Percentiles rank a stretch among this genome's conserved stretches.
phyloP scores from a whole-genome alignment of 2,797 vertebrate species.

The Poeciliopsis infans region DNA sequence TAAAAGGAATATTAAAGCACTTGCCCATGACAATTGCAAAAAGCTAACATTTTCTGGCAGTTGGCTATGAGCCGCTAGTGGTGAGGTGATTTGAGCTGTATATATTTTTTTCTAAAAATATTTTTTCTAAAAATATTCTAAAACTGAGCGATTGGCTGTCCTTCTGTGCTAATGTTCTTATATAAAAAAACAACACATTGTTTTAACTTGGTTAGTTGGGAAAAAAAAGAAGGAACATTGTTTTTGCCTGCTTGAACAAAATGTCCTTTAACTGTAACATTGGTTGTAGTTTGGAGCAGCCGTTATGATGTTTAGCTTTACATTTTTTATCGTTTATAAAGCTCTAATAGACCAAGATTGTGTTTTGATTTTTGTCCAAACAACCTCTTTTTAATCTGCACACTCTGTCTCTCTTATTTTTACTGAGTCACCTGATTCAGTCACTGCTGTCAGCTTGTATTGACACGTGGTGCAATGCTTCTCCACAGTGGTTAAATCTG shows the following conservation, averaged over 20 bases:
- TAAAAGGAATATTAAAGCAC: not conserved
- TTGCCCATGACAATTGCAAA: not conserved
- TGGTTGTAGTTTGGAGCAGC: not conserved
- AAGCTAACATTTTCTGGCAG: not conserved
- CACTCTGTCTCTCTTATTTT: constrained; percentile 8
- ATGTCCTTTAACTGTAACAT: not conserved
- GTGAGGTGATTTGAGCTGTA: not conserved
- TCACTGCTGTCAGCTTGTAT: constrained; percentile 37
- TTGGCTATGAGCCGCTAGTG: not conserved
- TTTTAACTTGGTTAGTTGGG: not conserved
- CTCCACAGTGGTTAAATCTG: constrained; percentile 25
- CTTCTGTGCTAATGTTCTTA: too few relatives aligned
- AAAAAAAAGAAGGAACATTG: not conserved
- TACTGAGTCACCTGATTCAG: constrained; percentile 22
- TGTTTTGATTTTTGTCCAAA: not conserved
- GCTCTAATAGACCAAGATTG: not conserved
- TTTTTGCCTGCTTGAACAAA: not conserved
- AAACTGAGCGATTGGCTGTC: too few relatives aligned
- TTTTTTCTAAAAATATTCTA: too few relatives aligned
- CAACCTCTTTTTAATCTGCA: not conserved
- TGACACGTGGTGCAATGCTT: constrained; percentile 23
- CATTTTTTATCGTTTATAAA: not conserved
- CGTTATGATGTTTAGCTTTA: not conserved
- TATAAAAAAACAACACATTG: not conserved
- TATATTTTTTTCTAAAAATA: not conserved